Evolutionary conservation across 1,140 invertebrate species (phyloP).

Genomic region (Pinna nobilis): DNA sequence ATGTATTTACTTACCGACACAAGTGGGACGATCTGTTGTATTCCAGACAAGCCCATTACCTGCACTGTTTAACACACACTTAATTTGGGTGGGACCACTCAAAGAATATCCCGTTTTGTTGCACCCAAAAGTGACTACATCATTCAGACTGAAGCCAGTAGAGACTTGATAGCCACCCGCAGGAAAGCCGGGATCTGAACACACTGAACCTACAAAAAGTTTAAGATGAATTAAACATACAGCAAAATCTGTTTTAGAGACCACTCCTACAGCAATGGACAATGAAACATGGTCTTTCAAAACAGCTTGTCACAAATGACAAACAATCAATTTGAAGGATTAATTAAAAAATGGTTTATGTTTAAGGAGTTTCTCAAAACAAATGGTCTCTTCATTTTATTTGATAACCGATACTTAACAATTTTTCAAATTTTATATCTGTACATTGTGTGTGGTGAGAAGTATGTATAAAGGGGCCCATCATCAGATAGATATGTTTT

Average conservation of each 20-base stretch:
- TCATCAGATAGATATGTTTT: not conserved
- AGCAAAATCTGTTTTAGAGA: not conserved
- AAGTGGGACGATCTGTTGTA: slow-evolving; percentile 18
- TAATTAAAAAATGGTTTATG: no score
- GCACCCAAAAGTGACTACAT: slow-evolving; percentile 25
- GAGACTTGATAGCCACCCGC: slow-evolving; percentile 5
- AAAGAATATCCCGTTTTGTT: not conserved
- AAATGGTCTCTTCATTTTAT: no score
- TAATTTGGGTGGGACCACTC: not conserved
- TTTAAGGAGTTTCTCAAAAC: no score
- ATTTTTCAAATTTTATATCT: no score
- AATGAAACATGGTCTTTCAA: not conserved
- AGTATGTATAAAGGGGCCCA: no score
- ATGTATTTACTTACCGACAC: slow-evolving; percentile 25
- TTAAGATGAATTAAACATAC: not conserved
- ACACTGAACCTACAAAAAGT: slow-evolving; percentile 13
- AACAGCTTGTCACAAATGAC: no score
- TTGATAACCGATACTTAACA: no score
- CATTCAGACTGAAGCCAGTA: slow-evolving; percentile 16
- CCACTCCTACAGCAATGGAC: not conserved
- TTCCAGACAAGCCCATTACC: slow-evolving; percentile 21
- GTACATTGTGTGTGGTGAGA: no score
- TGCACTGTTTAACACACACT: slow-evolving; percentile 15
- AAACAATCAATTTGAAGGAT: no score
- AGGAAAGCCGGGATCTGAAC: slow-evolving; percentile 32